A percentile compares a stretch with the other conserved stretches of the same genome.
Evolutionary conservation across 1,140 invertebrate genomes (phyloP).

Genomic region (Formica exsecta): DNA sequence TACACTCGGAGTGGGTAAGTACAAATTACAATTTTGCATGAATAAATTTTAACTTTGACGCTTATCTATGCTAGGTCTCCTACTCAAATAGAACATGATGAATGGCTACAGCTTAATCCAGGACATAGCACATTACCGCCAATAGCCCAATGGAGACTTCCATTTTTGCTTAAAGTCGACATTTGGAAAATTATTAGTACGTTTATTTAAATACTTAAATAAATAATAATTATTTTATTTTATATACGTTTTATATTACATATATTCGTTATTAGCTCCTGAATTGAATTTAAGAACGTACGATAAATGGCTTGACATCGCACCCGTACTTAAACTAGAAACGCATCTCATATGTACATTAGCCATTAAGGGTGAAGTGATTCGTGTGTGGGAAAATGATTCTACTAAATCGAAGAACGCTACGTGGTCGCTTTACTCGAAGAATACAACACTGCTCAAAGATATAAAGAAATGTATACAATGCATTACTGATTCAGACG

Average conservation of each 20-base stretch:
- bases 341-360: constrained; percentile 83
- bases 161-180: constrained; percentile 79
- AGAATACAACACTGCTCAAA: constrained; percentile 78
- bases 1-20: constrained; percentile 78
- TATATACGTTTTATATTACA: constrained; percentile 21
- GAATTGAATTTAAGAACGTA: constrained; percentile 85
- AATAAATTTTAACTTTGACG: constrained; percentile 15
- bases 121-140: constrained; percentile 79
- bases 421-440: constrained; percentile 78
- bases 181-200: constrained; percentile 81
- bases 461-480: constrained; percentile 83
- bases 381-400: constrained; percentile 67
- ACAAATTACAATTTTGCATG: constrained; percentile 42
- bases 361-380: constrained; percentile 81
- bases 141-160: constrained; percentile 84
- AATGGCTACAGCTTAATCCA: constrained; percentile 80
- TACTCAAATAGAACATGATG: constrained; percentile 79
- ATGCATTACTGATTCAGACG: constrained; percentile 78
- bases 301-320: constrained; percentile 83
- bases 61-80: constrained; percentile 76
- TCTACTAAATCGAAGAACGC: constrained; percentile 50
- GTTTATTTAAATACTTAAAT: constrained; percentile 41
- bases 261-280: constrained; percentile 74
- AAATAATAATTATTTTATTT: constrained; percentile 3
- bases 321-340: constrained; percentile 80